Conservation (phyloP, 2,113 vertebrate species). For the Rhinolophus sinicus region DNA sequence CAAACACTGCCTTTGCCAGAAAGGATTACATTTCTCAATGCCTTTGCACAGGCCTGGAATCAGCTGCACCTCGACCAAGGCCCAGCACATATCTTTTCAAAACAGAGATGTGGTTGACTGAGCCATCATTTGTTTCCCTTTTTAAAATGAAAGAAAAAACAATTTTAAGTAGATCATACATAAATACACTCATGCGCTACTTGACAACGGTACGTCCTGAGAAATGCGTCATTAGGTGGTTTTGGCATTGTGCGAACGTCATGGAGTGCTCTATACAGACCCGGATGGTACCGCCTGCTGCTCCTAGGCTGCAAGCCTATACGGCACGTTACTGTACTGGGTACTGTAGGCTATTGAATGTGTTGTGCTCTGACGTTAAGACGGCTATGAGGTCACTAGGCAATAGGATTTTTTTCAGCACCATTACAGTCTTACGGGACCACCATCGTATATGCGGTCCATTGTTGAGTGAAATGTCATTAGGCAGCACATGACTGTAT, state of each 20-base stretch:
- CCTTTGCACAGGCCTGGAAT: not conserved
- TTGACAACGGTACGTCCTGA: no score
- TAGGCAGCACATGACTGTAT: not conserved
- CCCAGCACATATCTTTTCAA: not conserved
- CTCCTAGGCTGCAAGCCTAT: not conserved
- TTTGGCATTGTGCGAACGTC: not conserved
- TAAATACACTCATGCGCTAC: not conserved
- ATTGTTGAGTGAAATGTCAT: not conserved
- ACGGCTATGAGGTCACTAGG: not conserved
- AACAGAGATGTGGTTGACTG: not conserved
- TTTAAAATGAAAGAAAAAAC: not conserved
- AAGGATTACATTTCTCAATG: not conserved
- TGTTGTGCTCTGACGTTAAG: not conserved
- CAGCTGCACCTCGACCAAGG: not conserved
- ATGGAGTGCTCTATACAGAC: not conserved
- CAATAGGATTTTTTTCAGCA: not conserved
- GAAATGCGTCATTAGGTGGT: not conserved
- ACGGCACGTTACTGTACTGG: no score
- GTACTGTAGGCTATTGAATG: not conserved
- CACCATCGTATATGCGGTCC: not conserved
- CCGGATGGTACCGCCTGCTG: not conserved
- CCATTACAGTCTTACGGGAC: not conserved
- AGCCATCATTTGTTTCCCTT: not conserved
- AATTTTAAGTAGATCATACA: not conserved
- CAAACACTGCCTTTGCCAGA: not conserved